These are phyloP conservation scores for Perca fluviatilis DNA, from an alignment of 2,113 vertebrate genomes.

Conservation along the genomic window DNA sequence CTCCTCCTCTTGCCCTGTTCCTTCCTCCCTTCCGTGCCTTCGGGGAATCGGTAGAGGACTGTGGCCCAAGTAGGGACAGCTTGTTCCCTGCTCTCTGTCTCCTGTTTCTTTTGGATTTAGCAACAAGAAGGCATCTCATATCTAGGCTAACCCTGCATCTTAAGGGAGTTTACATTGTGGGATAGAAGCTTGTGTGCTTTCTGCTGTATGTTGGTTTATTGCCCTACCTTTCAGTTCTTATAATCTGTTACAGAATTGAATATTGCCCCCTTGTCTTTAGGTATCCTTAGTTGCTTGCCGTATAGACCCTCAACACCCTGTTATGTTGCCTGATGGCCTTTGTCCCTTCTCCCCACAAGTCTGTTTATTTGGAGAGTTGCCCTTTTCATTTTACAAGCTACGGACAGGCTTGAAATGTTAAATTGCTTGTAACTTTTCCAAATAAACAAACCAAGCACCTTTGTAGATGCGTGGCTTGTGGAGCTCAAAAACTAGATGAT, in stretches of 20 bases:
- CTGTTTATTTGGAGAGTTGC: conserved; percentile 76
- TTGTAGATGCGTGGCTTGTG: conserved; percentile 1
- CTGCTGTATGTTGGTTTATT: conserved; percentile 79
- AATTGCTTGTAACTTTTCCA: conserved; percentile 48
- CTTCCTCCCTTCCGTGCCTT: conserved; percentile 77
- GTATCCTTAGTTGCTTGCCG: conserved; percentile 71
- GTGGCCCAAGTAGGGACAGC: conserved; percentile 84
- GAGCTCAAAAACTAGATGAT: conserved; percentile 11
- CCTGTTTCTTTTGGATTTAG: conserved; percentile 78
- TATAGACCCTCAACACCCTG: conserved; percentile 51
- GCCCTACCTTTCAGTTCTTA: conserved; percentile 64
- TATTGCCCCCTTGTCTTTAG: conserved; percentile 42
- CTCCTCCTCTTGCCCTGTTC: conserved; percentile 78
- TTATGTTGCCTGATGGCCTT: conserved; percentile 60
- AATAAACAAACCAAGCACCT: conserved; percentile 64
- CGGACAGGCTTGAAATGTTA: neutral
- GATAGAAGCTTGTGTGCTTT: conserved; percentile 80
- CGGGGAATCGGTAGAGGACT: conserved; percentile 84
- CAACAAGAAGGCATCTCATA: conserved; percentile 86
- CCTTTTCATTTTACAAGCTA: conserved; percentile 28
- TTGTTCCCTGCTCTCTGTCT: conserved; percentile 86
- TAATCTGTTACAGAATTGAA: conserved; percentile 48
- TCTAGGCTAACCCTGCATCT: conserved; percentile 87
- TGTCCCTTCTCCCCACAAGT: conserved; percentile 59
- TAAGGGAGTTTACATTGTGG: conserved; percentile 73